Percentiles rank a stretch among this genome's conserved stretches.
Evolutionary conservation across 2,888 invertebrate species (phyloP).

Genomic region (Chrysotoxum bicinctum): DNA sequence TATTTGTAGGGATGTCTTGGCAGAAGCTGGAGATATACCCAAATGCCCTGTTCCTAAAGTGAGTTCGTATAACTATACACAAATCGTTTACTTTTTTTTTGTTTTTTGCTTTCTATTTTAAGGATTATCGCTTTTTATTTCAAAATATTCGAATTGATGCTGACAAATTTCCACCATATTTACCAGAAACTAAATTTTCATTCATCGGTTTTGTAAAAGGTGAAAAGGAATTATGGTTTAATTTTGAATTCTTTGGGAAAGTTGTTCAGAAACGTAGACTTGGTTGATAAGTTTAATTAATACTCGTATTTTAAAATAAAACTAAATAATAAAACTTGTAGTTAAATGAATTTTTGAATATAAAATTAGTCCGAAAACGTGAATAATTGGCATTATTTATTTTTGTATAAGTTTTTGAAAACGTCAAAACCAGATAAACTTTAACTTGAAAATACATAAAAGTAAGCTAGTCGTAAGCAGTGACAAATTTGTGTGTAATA

Average conservation of each 20-base stretch:
- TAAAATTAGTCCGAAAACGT: too few relatives aligned
- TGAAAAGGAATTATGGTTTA: not conserved
- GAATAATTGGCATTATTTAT: too few relatives aligned
- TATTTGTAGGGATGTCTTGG: not conserved
- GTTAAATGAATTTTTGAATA: too few relatives aligned
- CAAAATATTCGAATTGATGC: not conserved
- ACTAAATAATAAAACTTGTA: too few relatives aligned
- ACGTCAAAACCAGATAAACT: too few relatives aligned
- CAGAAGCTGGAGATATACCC: not conserved
- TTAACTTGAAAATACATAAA: too few relatives aligned
- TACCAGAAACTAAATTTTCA: not conserved
- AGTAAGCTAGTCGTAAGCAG: too few relatives aligned
- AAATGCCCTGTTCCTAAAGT: slow-evolving; percentile 10
- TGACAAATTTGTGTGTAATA: too few relatives aligned
- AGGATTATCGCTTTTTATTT: not conserved
- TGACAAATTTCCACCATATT: slow-evolving; percentile 14
- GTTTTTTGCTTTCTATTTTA: not conserved
- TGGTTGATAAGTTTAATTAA: too few relatives aligned
- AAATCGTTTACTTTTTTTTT: not conserved
- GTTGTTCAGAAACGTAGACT: not conserved
- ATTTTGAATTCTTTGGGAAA: not conserved
- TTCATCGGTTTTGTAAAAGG: not conserved
- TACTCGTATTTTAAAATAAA: too few relatives aligned
- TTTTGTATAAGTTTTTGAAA: too few relatives aligned
- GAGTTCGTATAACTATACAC: not conserved